A percentile compares a stretch with the other conserved stretches of the same genome.
Conservation (phyloP, 2,888 invertebrate species). For the Escarpia spicata region DNA sequence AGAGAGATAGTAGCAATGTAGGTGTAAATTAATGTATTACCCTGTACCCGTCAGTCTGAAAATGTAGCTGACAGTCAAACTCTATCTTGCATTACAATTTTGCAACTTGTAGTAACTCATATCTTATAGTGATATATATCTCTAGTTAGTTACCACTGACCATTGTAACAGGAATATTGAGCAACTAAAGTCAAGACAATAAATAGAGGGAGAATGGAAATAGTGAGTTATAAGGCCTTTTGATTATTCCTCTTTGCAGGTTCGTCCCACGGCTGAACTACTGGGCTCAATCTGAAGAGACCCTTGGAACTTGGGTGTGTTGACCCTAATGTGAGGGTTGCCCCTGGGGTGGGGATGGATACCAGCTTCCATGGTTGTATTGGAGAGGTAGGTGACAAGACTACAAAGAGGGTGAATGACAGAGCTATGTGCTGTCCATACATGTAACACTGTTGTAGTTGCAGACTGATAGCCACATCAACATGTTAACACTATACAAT, state of each 20-base stretch:
- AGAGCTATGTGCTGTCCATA: no score
- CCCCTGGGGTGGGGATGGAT: no score
- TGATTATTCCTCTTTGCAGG: slow-evolving; percentile 42
- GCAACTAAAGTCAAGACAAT: neutral
- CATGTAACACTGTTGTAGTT: no score
- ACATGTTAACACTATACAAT: neutral
- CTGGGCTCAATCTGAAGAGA: slow-evolving; percentile 79
- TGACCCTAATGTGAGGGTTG: slow-evolving; percentile 60
- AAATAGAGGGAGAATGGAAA: neutral
- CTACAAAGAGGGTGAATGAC: no score
- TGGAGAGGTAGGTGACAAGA: slow-evolving; percentile 75
- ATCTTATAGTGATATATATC: neutral
- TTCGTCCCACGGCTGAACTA: slow-evolving; percentile 69
- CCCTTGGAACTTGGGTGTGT: slow-evolving; percentile 90
- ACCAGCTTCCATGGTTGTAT: slow-evolving; percentile 92
- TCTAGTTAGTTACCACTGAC: neutral
- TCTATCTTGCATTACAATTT: neutral
- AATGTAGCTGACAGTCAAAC: neutral
- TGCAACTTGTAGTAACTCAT: neutral
- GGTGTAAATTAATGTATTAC: neutral
- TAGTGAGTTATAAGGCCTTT: neutral
- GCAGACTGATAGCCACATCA: neutral
- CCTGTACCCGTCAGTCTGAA: neutral
- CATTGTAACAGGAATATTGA: neutral
- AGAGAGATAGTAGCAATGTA: neutral